These are phyloP conservation scores for Salvelinus namaycush DNA, from an alignment of 2,113 vertebrate genomes.

Conservation along the genomic window DNA sequence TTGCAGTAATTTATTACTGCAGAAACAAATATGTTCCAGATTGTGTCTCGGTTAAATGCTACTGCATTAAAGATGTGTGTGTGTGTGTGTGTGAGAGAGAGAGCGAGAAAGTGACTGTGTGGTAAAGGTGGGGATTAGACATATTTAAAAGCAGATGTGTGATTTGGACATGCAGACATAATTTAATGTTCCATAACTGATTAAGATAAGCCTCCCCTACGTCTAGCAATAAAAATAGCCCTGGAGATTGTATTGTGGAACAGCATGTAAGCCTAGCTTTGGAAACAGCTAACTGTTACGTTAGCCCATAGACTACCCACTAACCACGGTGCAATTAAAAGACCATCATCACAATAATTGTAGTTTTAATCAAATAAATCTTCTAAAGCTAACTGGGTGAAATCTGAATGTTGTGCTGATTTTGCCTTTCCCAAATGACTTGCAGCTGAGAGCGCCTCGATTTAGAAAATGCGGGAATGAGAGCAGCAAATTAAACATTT, in stretches of 20 bases:
- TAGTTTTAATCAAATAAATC: neutral
- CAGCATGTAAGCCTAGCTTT: neutral
- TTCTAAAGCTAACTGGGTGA: neutral
- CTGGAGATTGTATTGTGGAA: constrained; percentile 2
- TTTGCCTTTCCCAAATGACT: neutral
- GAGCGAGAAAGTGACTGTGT: too few relatives aligned
- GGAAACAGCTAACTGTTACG: neutral
- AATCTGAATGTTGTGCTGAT: neutral
- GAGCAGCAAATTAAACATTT: neutral
- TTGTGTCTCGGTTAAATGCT: neutral
- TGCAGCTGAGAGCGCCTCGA: neutral
- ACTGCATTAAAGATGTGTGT: neutral
- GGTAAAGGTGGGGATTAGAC: too few relatives aligned
- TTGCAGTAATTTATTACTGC: constrained; percentile 36
- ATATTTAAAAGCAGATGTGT: constrained; percentile 18
- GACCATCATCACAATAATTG: neutral
- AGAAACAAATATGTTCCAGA: constrained; percentile 14
- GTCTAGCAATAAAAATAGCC: constrained; percentile 8
- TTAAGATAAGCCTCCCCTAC: constrained; percentile 20
- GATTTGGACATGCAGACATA: constrained; percentile 3
- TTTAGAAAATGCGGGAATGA: neutral
- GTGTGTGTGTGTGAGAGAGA: neutral
- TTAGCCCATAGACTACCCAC: neutral
- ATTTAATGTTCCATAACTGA: constrained; percentile 26
- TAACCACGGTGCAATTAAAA: neutral